Percentiles rank a stretch among this genome's conserved stretches.
Conservation (phyloP, 2,113 vertebrate species). For the Neogale vison region DNA sequence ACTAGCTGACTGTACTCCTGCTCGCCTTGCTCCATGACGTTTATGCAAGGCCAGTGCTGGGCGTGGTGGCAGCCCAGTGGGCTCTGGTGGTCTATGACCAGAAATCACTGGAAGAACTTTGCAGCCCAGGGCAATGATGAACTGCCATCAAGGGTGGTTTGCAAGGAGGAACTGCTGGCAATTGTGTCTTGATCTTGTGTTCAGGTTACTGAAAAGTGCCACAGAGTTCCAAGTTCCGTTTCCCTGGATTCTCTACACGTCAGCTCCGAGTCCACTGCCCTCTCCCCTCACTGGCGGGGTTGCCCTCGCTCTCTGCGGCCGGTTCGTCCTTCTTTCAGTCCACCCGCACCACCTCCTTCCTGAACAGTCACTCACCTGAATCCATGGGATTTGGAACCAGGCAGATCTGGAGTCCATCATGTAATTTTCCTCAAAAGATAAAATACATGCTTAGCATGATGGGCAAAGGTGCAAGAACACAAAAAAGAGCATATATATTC, state of each 20-base stretch:
- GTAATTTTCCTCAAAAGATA: neutral
- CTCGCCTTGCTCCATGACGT: rapidly evolving
- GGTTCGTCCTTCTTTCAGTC: neutral
- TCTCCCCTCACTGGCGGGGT: neutral
- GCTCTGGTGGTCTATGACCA: neutral
- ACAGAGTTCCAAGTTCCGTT: rapidly evolving
- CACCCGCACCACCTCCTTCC: neutral
- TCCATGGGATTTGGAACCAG: neutral
- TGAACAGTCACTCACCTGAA: neutral
- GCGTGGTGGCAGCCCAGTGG: neutral
- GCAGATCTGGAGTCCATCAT: too few species aligned
- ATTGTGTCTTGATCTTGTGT: rapidly evolving
- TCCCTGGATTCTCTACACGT: rapidly evolving
- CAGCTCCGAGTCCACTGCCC: too few species aligned
- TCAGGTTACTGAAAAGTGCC: too few species aligned
- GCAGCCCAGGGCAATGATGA: too few species aligned
- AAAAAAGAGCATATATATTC: neutral
- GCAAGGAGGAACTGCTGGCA: rapidly evolving
- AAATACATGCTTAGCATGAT: neutral
- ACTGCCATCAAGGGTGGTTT: rapidly evolving
- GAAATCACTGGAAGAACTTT: neutral
- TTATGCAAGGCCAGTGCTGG: neutral
- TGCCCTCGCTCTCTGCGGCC: rapidly evolving
- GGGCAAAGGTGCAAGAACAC: neutral
- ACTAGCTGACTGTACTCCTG: rapidly evolving